phyloP scores from a whole-genome alignment of 2,797 vertebrate genomes.

The Parotocinclus haroldoi region DNA sequence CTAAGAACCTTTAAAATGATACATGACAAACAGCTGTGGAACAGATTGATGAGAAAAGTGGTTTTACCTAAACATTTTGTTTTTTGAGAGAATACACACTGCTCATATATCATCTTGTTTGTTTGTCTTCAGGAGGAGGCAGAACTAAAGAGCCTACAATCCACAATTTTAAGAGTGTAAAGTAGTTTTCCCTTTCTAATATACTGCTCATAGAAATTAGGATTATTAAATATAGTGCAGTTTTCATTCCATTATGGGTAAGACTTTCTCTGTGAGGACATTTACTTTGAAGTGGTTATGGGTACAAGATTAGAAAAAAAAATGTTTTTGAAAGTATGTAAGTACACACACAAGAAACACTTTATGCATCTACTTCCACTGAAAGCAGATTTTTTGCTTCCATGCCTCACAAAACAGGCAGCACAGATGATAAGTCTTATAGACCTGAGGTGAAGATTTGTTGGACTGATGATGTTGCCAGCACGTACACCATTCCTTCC shows the following conservation, averaged over 20 bases:
- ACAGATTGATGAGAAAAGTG: conserved; percentile 19
- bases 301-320: no score
- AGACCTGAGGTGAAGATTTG: conserved; percentile 8
- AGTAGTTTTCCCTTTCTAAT: no score
- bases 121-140: not conserved
- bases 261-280: no score
- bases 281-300: no score
- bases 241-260: no score
- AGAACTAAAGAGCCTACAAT: no score
- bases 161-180: no score
- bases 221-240: no score
- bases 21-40: not conserved
- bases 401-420: not conserved
- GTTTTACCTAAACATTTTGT: not conserved
- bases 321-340: not conserved
- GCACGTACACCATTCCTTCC: conserved; percentile 1
- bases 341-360: not conserved
- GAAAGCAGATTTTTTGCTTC: not conserved
- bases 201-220: no score
- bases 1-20: not conserved
- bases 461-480: not conserved
- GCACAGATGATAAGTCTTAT: not conserved
- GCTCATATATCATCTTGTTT: not conserved
- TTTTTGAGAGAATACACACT: not conserved
- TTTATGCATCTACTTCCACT: not conserved